Base-by-base conservation (phyloP, 2,888 invertebrate species). In the Acronicta alni region DNA sequence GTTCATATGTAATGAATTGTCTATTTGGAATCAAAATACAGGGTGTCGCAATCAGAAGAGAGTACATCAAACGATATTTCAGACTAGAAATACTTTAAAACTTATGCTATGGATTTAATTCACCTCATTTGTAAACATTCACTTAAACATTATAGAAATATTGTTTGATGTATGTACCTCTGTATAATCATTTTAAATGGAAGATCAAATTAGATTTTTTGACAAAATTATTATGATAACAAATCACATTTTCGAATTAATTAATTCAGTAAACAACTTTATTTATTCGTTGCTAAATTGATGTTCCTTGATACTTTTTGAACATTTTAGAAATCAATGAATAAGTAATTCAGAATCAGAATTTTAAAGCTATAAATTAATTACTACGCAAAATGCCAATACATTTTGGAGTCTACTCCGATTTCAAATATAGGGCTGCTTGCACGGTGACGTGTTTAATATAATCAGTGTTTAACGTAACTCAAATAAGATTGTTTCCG, bases 31-130 rank as follows among this genome's bases (percentile, higher is more conserved):
- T 87, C 59, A 88, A 82, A 85, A 85, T 88, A 91, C 91, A 91
- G 91, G 90, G 91, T 90, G 87, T 82, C 77, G 78, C 83, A 60
- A 70, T 64, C 71, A 61, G 51, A 80, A 75, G 75, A 77, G 75
- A 76, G 78, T 78, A 81, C 86, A 83, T 87, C 88, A 86, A 88
- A 83, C 82, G 73, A 80, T 87, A 88, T 84, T 88, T 88, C 84
- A 76, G 42, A 58, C 37, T 17, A 60, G 32, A 42, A n/a, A 45
- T 44, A 65, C 52, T 66, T 63, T 61, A 70, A 51, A 62, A 57
- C 18, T 52, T 39, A 47, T 52, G 17, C 48, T 59, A 42, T 60
- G 52, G 55, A 57, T 57, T 58, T 70, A 60, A 46, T 30, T 66
- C 69, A 18, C 44, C 57, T 47, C 57, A 59, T 67, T 45, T 77